A percentile compares a stretch with the other conserved stretches of the same genome.
Evolutionary conservation across 2,113 vertebrate genomes (phyloP).

Genomic region (Datnioides undecimradiatus): DNA sequence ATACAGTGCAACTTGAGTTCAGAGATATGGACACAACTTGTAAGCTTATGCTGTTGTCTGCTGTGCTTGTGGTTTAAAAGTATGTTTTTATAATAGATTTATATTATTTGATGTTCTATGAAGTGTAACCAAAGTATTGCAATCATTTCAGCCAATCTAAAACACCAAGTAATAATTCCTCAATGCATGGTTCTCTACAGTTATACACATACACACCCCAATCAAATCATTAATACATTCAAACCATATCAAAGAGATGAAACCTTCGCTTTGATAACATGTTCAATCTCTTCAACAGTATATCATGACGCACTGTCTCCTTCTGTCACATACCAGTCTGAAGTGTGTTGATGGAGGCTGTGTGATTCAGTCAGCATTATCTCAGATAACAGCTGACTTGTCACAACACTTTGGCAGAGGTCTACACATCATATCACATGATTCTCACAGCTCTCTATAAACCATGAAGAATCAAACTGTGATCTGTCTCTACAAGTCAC

Average conservation of each 20-base stretch:
- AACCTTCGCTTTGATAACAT: neutral
- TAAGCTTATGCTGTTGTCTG: no score
- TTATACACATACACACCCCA: neutral
- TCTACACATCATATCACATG: neutral
- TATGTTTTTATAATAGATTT: no score
- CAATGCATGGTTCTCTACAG: neutral
- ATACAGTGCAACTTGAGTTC: no score
- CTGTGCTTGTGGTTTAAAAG: no score
- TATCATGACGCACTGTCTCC: neutral
- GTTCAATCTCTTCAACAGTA: neutral
- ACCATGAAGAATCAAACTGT: neutral
- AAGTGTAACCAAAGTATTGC: no score
- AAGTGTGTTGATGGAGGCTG: neutral
- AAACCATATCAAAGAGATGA: neutral
- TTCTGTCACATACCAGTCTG: neutral
- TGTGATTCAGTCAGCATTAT: neutral
- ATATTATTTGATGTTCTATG: no score
- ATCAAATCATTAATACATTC: neutral
- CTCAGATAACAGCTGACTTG: constrained; percentile 4
- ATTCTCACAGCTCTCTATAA: neutral
- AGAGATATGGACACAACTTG: no score
- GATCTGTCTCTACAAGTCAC: neutral
- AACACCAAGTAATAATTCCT: neutral
- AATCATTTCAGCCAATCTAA: neutral
- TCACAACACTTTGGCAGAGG: neutral